Evolutionary conservation across 1,140 invertebrate genomes (phyloP).

Genomic region (Polypedilum vanderplanki): DNA sequence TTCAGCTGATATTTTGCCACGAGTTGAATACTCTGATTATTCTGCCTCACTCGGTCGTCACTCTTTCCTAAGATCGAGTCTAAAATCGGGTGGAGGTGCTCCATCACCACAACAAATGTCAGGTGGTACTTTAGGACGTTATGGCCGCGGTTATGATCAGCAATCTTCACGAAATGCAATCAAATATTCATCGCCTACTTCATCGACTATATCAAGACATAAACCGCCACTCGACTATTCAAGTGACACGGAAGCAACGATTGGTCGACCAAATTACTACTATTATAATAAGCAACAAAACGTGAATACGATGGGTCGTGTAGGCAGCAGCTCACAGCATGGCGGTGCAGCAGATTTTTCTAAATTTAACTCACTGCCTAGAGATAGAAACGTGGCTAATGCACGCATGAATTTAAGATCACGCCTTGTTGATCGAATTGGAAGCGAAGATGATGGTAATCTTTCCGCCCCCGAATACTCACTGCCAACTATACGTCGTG

Average conservation of each 20-base stretch:
- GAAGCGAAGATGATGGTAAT: constrained; percentile 75
- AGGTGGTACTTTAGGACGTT: constrained; percentile 42
- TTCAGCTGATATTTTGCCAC: constrained; percentile 74
- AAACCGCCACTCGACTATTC: constrained; percentile 76
- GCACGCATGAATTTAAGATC: constrained; percentile 41
- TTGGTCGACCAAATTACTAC: constrained; percentile 66
- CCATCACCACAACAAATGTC: constrained; percentile 34
- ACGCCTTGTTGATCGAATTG: constrained; percentile 44
- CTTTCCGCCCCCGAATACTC: constrained; percentile 65
- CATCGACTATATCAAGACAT: constrained; percentile 53
- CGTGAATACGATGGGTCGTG: constrained; percentile 47
- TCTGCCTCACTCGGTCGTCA: constrained; percentile 62
- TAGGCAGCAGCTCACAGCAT: constrained; percentile 44
- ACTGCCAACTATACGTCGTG: constrained; percentile 56
- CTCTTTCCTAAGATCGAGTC: constrained; percentile 64
- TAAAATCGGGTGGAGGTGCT: constrained; percentile 54
- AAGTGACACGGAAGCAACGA: constrained; percentile 88
- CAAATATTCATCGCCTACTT: constrained; percentile 39
- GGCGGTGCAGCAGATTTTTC: constrained; percentile 41
- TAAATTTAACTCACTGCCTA: constrained; percentile 66
- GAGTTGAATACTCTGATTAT: constrained; percentile 69
- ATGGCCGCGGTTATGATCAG: constrained; percentile 41
- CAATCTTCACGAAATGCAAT: constrained; percentile 36
- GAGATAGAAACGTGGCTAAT: constrained; percentile 58
- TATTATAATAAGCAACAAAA: constrained; percentile 58